Evolutionary conservation across 2,888 invertebrate species (phyloP).

Genomic region (Salpingus planirostris): DNA sequence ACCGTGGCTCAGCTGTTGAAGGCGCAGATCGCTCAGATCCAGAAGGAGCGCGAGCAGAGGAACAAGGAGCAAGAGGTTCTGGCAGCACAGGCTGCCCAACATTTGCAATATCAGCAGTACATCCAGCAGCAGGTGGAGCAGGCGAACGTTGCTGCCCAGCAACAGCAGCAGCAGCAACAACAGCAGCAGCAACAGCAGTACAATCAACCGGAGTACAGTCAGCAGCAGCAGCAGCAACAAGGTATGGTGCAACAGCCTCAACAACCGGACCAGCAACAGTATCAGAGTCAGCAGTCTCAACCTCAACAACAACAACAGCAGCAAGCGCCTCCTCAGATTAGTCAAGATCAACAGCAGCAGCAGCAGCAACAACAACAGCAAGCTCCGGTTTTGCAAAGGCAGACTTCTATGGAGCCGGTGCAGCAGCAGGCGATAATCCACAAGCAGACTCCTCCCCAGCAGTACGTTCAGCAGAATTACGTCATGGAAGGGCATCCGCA

Average conservation of each 20-base stretch:
- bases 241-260: conserved; percentile 21
- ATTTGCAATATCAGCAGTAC: conserved; percentile 48
- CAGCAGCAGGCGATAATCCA: conserved; percentile 32
- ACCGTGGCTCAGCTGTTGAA: conserved; percentile 86
- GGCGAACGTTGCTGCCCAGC: conserved; percentile 29
- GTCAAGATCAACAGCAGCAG: conserved; percentile 18
- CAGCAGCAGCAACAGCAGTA: conserved; percentile 34
- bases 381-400: conserved; percentile 23
- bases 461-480: conserved; percentile 33
- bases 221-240: conserved; percentile 19
- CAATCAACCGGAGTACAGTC: conserved; percentile 16
- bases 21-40: conserved; percentile 72
- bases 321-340: conserved; percentile 14
- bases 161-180: conserved; percentile 38
- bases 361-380: conserved; percentile 12
- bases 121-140: conserved; percentile 52
- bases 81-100: conserved; percentile 40
- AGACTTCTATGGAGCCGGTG: conserved; percentile 26
- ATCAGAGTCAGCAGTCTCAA: conserved; percentile 17
- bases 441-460: conserved; percentile 31
- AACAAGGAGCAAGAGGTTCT: conserved; percentile 41
- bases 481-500: conserved; percentile 35
- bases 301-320: conserved; percentile 25
- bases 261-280: conserved; percentile 19
- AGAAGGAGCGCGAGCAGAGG: conserved; percentile 50